phyloP scores from a whole-genome alignment of 2,113 vertebrate genomes.

The Eudyptes chrysolophus region DNA sequence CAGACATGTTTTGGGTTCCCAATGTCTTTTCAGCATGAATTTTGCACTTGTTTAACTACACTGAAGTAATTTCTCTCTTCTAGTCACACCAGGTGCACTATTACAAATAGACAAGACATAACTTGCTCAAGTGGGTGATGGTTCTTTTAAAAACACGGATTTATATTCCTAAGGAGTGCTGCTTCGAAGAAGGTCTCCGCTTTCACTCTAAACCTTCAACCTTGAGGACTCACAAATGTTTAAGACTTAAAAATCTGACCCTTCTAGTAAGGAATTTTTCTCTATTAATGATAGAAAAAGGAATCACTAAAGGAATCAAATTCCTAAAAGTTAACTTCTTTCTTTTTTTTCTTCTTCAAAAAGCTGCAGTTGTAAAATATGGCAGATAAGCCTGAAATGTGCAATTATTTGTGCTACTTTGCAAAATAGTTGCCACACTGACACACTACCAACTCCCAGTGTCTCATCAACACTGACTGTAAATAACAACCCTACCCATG shows the following conservation, averaged over 20 bases:
- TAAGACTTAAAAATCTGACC: neutral
- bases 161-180: neutral
- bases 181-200: neutral
- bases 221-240: neutral
- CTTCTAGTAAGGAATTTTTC: neutral
- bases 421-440: neutral
- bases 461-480: neutral
- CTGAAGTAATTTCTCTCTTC: neutral
- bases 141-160: neutral
- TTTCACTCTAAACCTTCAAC: neutral
- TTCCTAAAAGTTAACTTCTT: neutral
- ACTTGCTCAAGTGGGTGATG: neutral
- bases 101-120: neutral
- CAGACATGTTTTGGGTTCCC: neutral
- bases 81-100: neutral
- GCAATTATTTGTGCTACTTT: neutral
- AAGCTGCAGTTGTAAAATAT: neutral
- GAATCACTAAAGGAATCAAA: neutral
- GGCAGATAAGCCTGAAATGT: neutral
- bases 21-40: neutral
- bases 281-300: neutral
- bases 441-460: neutral
- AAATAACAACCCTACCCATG: neutral
- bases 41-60: neutral
- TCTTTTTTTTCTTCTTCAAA: neutral